Conservation (phyloP, 2,888 invertebrate species). For the Chloromyia formosa region DNA sequence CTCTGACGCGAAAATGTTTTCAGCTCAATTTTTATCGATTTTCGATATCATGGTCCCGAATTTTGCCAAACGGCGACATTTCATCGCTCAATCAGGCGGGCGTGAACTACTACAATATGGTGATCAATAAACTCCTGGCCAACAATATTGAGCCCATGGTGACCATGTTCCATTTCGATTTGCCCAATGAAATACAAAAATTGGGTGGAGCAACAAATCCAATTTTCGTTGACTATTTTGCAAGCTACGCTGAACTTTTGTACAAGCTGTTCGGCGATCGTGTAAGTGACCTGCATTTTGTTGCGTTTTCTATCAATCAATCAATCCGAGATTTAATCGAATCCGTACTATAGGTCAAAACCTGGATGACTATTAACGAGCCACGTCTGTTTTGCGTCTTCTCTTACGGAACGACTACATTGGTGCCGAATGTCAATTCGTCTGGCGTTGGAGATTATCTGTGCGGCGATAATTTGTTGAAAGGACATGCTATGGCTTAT, state of each 20-base stretch:
- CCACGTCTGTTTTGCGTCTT: conserved; percentile 63
- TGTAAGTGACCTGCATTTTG: conserved; percentile 57
- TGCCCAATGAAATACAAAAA: conserved; percentile 67
- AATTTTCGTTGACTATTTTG: conserved; percentile 64
- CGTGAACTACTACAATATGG: conserved; percentile 71
- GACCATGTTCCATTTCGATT: conserved; percentile 68
- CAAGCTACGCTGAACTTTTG: conserved; percentile 65
- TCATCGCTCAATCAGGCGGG: conserved; percentile 70
- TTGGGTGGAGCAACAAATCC: conserved; percentile 66
- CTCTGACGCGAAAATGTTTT: not conserved
- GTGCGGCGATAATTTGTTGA: conserved; percentile 65
- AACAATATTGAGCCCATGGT: conserved; percentile 71
- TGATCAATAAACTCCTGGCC: conserved; percentile 70
- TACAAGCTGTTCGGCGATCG: conserved; percentile 65
- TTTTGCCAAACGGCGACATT: conserved; percentile 69
- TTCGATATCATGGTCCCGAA: conserved; percentile 72
- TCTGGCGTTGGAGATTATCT: conserved; percentile 66
- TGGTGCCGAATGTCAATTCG: conserved; percentile 60
- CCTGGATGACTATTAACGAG: conserved; percentile 71
- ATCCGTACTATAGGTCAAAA: conserved; percentile 56
- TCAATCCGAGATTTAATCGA: not conserved
- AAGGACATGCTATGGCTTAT: conserved; percentile 68
- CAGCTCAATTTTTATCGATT: conserved; percentile 67
- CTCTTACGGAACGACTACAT: conserved; percentile 64
- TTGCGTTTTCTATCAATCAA: conserved; percentile 55